Evolutionary conservation across 2,888 invertebrate genomes (phyloP), one percentile per base, ranked within the genome.

Genomic region (Autographa gamma): DNA sequence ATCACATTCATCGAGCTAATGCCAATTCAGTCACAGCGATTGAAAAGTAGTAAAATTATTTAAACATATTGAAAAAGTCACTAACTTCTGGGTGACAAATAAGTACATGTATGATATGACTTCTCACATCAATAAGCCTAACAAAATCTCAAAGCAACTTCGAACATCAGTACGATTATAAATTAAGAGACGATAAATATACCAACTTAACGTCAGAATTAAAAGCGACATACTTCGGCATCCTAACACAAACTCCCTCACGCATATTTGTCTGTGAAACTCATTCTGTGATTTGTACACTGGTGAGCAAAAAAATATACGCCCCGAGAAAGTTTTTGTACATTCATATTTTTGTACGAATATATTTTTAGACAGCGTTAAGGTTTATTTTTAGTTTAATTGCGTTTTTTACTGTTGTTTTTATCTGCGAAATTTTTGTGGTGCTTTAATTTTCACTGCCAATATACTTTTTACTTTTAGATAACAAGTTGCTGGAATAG

Each of bases 211-310:
- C 52, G 38, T 41, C 25, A 18, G 34, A 58, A 61, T 48, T 65
- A 43, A 48, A 31, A n/a, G 32, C 60, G 60, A 32, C 56, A 69
- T 54, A 64, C 65, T 69, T 43, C 56, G 14, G 32, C 43, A 14
- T 32, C 38, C 18, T 32, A 54, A 61, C 58, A 61, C 19, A 65
- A 65, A 61, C 61, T 65, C 65, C 14, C 65, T 18, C 60, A 32
- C 54, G 69, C 69, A 65, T 65, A 70, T 65, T 70, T 70, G 65
- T 65, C 64, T 56, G 69, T 14, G 41, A 69, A 64, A 14, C 56
- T 56, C 63, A 56, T 60, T 56, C 60, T 8, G 9, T 2, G 48
- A 43, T 60, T 43, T 13, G 19, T 65, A 69, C 64, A 69, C 41
- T 69, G 69, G 56, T 32, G 61, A 64, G 14, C 19, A n/a, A 31